These are phyloP conservation scores for Erythrocebus patas DNA, from an alignment of 2,113 vertebrate genomes.

Conservation along the genomic window DNA sequence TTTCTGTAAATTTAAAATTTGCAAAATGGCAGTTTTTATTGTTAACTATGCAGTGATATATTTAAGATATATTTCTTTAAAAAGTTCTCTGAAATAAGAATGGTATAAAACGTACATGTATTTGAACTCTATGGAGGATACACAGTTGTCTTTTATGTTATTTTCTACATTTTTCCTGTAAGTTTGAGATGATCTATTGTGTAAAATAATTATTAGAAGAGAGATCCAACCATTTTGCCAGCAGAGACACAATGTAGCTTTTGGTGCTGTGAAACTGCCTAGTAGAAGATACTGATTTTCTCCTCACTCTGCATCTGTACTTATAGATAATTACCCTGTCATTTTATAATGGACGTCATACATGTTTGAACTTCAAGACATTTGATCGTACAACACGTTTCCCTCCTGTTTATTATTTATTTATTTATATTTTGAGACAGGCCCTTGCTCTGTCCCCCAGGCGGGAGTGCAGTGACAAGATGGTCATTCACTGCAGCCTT, in stretches of 20 bases:
- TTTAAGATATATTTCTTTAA: not conserved
- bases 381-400: not conserved
- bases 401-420: not conserved
- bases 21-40: not conserved
- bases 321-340: not conserved
- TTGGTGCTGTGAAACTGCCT: not conserved
- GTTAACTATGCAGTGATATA: not conserved
- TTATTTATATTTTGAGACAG: too few species aligned
- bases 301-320: accelerated
- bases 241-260: not conserved
- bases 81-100: not conserved
- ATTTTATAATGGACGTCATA: not conserved
- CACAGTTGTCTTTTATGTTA: not conserved
- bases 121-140: not conserved
- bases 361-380: not conserved
- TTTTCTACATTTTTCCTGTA: not conserved
- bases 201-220: not conserved
- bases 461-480: too few species aligned
- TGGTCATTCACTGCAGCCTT: too few species aligned
- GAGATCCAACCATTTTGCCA: not conserved
- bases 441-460: too few species aligned
- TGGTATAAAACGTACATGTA: not conserved
- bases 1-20: not conserved
- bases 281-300: not conserved
- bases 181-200: not conserved